Evolutionary conservation across 2,888 invertebrate species (phyloP).

Genomic region (Trichacis sp.): DNA sequence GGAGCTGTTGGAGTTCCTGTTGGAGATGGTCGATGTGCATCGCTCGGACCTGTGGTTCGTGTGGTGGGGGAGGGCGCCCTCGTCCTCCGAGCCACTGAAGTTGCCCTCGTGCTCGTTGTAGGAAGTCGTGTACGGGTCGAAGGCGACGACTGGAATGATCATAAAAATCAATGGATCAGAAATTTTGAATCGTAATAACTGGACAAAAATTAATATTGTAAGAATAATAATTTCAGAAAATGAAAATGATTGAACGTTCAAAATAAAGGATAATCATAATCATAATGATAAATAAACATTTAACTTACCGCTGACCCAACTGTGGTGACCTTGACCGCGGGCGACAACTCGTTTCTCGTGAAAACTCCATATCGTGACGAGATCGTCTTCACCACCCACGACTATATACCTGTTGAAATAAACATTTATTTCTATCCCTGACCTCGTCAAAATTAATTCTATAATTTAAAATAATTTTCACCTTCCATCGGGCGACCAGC

Average conservation of each 20-base stretch:
- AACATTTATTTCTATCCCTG: too few species aligned
- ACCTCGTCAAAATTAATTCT: too few species aligned
- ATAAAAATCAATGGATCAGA: too few species aligned
- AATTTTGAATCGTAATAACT: too few species aligned
- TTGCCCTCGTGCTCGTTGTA: conserved; percentile 73
- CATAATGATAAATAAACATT: too few species aligned
- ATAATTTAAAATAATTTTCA: too few species aligned
- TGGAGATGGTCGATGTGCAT: conserved; percentile 58
- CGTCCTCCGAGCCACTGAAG: conserved; percentile 73
- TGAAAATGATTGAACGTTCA: too few species aligned
- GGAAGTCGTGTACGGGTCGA: conserved; percentile 87
- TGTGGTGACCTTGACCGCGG: conserved; percentile 96
- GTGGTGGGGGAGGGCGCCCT: conserved; percentile 60
- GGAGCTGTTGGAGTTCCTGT: conserved; percentile 67
- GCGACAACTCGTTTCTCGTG: conserved; percentile 93
- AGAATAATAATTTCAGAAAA: too few species aligned
- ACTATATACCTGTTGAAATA: too few species aligned
- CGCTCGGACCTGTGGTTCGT: conserved; percentile 61
- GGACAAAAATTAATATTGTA: too few species aligned
- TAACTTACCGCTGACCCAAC: conserved; percentile 99
- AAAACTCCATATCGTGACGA: conserved; percentile 97
- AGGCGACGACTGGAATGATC: conserved; percentile 96
- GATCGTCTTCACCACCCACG: conserved; percentile 98
- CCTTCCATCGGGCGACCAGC: conserved; percentile 97
- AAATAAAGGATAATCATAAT: too few species aligned